Base-by-base conservation (phyloP, 2,113 vertebrate genomes). In the Poicephalus gulielmi region DNA sequence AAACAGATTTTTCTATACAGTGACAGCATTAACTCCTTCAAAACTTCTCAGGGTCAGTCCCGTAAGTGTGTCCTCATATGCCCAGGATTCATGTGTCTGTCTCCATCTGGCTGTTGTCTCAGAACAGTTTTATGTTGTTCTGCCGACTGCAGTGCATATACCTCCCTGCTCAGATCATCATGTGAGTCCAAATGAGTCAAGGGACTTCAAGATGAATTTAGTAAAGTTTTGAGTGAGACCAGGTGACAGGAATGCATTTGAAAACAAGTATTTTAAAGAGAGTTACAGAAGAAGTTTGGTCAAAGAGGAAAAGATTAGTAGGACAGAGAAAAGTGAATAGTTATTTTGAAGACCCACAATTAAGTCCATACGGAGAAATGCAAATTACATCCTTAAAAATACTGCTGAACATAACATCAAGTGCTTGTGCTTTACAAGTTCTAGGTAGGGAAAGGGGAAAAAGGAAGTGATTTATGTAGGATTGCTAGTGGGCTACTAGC, bases 51-150 rank as follows among this genome's bases (percentile, higher is more conserved):
- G 73, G 88, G 86, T 86, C 86, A 96, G 17, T 88, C 80, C 37
- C 91, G 24, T 46, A 73, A 70, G 59, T 78, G 85, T 84, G 86
- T 96, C 95, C 86, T 94, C 31, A 49, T 41, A 84, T 49, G 86
- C 62, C 80, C 83, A 94, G 60, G 69, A 86, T 68, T 86, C 80
- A 55, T 63, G 41, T 39, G 73, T 86, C 44, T 94, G 59, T 82
- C 62, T 96, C 60, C 89, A 81, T 92, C 95, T 96, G 94, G 66
- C 41, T 96, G 27, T 92, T 92, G 66, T 95, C 94, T 91, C 39
- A 33, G 37, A 96, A 91, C 76, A 92, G 83, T 86, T 96, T 94
- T 82, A 30, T 69, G 50, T 86, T 96, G n/a, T 88, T 96, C 39
- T 95, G n/a, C 50, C 2, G 4, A 60, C 46, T 75, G 33, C 66